Evolutionary conservation across 2,888 invertebrate genomes (phyloP), one percentile per base, ranked within the genome.

Genomic region (Schizaphis graminum): DNA sequence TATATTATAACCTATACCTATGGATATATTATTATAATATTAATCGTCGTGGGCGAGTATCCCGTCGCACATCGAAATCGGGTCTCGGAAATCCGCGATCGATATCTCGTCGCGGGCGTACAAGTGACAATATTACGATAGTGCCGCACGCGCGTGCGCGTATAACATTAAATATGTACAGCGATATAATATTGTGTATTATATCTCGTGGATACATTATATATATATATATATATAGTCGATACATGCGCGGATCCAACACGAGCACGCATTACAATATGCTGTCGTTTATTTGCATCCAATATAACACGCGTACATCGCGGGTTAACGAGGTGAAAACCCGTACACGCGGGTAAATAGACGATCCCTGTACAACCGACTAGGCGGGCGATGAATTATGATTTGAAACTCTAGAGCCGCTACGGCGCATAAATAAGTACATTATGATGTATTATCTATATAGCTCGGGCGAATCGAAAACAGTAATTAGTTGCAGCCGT

Each of bases 1-100:
- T 77, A 35, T 35, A 77, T 77, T 77, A 35, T 77, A 35, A 3
- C 21, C 2, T 16, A 67, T 67, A 77, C 35, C 35, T 77, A 77
- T 77, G 35, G 35, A 21, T 21, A 47, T 47, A 47, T 47, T 47
- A 86, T 86, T 44, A 47, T 47, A n/a, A 77, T 89, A 67, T 47
- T 61, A 47, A 90, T 67, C 89, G 47, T 90, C 47, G 89, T 90
- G 89, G 89, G 89, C 89, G 89, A 90, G 61, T 47, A 47, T 0
- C n/a, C 21, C 35, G 53, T 41, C 35, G 53, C 35, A n/a, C 88
- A 53, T 24, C 24, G 53, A 53, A 53, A 24, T 53, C 35, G 61
- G 21, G n/a, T 57, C 89, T 47, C 61, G 89, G 89, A 61, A 61
- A 90, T 47, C 61, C 47, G 57, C 61, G 61, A 61, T 90, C 89